A percentile compares a stretch with the other conserved stretches of the same genome.
These are phyloP conservation scores for Tringa solitaria DNA, from an alignment of 2,113 vertebrate genomes.

Conservation along the genomic window DNA sequence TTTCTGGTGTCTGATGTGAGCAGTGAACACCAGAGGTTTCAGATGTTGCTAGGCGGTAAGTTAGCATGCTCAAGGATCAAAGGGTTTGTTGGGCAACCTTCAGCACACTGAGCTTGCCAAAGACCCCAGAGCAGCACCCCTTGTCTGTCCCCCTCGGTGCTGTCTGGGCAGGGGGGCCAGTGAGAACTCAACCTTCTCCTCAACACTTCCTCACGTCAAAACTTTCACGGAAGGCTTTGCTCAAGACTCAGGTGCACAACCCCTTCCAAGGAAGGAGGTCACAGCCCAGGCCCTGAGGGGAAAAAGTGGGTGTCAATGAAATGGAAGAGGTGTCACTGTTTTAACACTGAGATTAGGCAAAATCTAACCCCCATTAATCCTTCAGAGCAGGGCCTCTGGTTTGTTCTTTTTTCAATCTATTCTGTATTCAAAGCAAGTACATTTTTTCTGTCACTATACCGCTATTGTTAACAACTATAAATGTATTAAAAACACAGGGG, in stretches of 20 bases:
- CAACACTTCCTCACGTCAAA: neutral
- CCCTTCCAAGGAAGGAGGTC: neutral
- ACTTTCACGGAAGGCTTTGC: neutral
- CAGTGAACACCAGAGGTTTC: neutral
- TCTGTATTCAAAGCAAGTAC: constrained; percentile 63
- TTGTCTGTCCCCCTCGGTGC: fast-evolving
- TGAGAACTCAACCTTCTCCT: neutral
- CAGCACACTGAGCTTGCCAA: neutral
- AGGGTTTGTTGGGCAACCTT: neutral
- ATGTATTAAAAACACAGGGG: constrained; percentile 72
- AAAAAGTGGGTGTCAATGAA: neutral
- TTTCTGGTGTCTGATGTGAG: neutral
- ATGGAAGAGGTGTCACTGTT: neutral
- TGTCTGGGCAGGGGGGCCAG: fast-evolving
- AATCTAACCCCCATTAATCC: neutral
- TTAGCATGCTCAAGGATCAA: neutral
- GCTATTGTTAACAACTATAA: constrained; percentile 71
- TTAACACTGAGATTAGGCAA: constrained; percentile 10
- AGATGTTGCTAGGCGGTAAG: neutral
- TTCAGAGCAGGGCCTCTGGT: neutral
- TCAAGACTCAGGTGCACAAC: neutral
- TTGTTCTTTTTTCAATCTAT: neutral
- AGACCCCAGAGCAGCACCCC: neutral
- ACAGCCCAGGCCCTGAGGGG: neutral
- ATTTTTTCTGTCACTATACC: constrained; percentile 57